These are phyloP conservation scores for Saturnia pavonia DNA, from an alignment of 2,888 invertebrate species.

Conservation along the genomic window DNA sequence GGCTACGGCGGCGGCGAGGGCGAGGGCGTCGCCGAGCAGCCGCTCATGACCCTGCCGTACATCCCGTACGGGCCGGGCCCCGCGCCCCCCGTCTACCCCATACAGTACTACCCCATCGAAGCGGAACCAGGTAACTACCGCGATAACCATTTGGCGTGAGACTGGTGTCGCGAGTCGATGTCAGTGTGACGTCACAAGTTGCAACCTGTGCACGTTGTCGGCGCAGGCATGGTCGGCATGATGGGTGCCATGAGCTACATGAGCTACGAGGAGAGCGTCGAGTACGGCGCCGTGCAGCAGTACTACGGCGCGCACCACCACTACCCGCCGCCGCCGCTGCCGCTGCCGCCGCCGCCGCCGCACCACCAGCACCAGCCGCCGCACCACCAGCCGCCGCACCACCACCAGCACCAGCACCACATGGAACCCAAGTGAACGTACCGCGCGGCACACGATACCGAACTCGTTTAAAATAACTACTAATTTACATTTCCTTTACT, in stretches of 20 bases:
- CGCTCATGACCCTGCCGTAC: conserved; percentile 63
- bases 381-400: conserved; percentile 27
- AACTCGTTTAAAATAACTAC: background rate
- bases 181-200: background rate
- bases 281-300: conserved; percentile 53
- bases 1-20: conserved; percentile 32
- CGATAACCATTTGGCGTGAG: background rate
- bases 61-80: conserved; percentile 59
- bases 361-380: conserved; percentile 37
- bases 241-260: conserved; percentile 71
- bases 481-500: background rate
- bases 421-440: conserved; percentile 53
- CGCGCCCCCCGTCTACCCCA: conserved; percentile 66
- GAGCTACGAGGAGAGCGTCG: conserved; percentile 64
- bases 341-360: conserved; percentile 25
- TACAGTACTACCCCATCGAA: conserved; percentile 71
- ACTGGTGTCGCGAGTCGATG: no score
- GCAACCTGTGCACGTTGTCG: background rate
- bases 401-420: conserved; percentile 33
- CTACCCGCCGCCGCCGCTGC: conserved; percentile 35
- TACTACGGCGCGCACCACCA: conserved; percentile 36
- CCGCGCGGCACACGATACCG: background rate
- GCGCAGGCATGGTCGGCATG: conserved; percentile 71
- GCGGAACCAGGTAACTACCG: conserved; percentile 57
- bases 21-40: conserved; percentile 51